phyloP scores from a whole-genome alignment of 35 echinoderm and acorn worm genomes.

The Ophioderma brevispina region DNA sequence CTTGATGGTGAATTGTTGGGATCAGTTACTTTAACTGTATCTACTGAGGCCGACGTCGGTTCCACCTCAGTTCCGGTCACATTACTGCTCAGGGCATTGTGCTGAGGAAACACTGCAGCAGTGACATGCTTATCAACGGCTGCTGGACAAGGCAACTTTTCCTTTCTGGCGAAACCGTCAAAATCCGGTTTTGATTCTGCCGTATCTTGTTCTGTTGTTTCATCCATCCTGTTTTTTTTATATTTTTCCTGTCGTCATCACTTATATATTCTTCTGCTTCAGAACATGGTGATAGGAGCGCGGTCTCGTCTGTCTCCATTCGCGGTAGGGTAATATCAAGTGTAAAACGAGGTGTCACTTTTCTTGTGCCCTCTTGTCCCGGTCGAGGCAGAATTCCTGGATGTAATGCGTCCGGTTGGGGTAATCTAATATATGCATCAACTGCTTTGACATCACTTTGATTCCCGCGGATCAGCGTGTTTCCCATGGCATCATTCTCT shows the following conservation, averaged over 20 bases:
- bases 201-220: not conserved
- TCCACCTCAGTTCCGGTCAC: no score
- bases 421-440: not conserved
- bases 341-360: not conserved
- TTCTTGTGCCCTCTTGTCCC: not conserved
- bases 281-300: not conserved
- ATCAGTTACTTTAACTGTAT: no score
- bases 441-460: conserved; percentile 3
- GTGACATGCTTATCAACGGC: no score
- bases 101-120: no score
- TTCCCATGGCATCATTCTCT: not conserved
- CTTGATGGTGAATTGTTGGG: no score
- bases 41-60: no score
- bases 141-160: no score
- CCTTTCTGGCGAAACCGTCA: no score
- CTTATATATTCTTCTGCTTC: not conserved
- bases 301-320: not conserved
- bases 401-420: not conserved
- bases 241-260: not conserved
- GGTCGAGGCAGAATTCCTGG: not conserved
- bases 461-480: not conserved
- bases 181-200: no score
- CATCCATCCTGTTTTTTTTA: not conserved
- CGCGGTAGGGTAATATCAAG: conserved; percentile 12
- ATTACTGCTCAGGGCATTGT: no score